Base-by-base conservation (phyloP, 2,888 invertebrate species). In the Lutraria lutraria region DNA sequence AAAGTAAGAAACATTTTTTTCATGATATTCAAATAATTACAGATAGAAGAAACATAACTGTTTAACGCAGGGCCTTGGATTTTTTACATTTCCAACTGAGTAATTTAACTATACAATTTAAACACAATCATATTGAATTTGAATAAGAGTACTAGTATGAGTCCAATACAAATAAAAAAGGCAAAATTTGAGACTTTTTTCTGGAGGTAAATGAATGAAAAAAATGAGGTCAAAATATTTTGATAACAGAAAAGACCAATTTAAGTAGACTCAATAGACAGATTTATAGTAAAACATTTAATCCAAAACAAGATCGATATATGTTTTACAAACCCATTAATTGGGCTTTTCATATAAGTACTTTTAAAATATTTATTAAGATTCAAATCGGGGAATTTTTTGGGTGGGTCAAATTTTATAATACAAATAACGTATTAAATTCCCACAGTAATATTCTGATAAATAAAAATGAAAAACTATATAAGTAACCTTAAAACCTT, bases 391-490 rank as follows among this genome's bases (percentile, higher is more conserved):
- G 25, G 16, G 76, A 76, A 19, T 19, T 31, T 25, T 19, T 13
- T 76, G 76, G 76, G 76, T 16, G 76, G 31, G 76, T 76, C 29
- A 31, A 13, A 31, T 76, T 76, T 76, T 76, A 76, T 34, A 76
- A 34, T 31, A n/a, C 31, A n/a, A 63, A 63, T 63, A 63, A 63
- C 12, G 25, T 34, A 13, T 34, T 76, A 76, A 76, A 31, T 19
- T 76, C 25, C 34, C 12, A 76, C 19, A 34, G 19, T 31, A 76
- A 13, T n/a, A 2, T 34, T 76, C 34, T 19, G 25, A 34, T 76
- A 76, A 76, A 76, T 76, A 34, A 34, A 34, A 34, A 34, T 16
- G 19, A 76, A 31, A 31, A 19, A 76, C 31, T 56, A 56, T 12
- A 56, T 76, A 76, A 68, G 25, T 68, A 68, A 68, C 25, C 2